Evolutionary conservation across 2,888 invertebrate genomes (phyloP).

Genomic region (Sminthurinus aureus): DNA sequence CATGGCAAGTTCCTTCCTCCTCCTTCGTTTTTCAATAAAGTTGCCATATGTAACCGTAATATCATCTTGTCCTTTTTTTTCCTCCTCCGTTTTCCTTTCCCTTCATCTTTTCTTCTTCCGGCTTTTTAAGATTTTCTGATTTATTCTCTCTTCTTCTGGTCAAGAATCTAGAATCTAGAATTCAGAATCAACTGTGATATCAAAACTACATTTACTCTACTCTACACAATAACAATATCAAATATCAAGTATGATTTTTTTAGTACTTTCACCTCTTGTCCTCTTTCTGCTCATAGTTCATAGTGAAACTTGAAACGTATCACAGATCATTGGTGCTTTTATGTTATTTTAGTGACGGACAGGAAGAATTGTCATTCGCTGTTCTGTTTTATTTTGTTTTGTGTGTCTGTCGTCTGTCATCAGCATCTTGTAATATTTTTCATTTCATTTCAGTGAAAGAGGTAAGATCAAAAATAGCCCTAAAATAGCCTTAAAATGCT

Average conservation of each 20-base stretch:
- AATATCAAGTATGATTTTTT: no score
- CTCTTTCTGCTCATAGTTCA: no score
- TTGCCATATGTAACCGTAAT: slow-evolving; percentile 1
- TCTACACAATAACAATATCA: no score
- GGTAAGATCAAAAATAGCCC: no score
- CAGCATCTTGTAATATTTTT: neutral
- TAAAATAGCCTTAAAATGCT: neutral
- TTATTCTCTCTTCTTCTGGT: neutral
- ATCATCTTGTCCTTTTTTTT: neutral
- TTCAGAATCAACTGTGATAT: no score
- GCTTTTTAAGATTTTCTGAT: neutral
- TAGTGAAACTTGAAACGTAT: no score
- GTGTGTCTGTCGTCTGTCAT: neutral
- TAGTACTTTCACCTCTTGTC: no score
- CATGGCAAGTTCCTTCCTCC: slow-evolving; percentile 10
- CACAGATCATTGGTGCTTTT: no score
- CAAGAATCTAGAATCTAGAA: no score
- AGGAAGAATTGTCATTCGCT: neutral
- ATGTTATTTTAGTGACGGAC: neutral
- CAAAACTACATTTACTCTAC: no score
- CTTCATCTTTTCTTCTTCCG: neutral
- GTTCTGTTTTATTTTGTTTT: no score
- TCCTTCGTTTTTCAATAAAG: slow-evolving; percentile 31
- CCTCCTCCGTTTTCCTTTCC: neutral
- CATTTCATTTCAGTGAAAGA: neutral